Conservation (phyloP, 2,888 invertebrate species). For the Drosophila recens region DNA sequence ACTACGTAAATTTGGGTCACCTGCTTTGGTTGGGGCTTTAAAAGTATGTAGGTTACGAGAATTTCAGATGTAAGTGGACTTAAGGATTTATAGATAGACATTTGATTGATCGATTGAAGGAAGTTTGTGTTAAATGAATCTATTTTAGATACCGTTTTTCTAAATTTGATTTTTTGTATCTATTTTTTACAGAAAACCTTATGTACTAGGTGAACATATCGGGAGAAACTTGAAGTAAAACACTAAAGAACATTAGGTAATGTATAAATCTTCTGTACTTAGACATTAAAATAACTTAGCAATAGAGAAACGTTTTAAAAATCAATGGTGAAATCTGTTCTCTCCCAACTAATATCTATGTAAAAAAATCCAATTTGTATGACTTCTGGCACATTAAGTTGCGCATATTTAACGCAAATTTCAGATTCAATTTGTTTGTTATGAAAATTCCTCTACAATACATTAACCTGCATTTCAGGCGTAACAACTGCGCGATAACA, state of each 20-base stretch:
- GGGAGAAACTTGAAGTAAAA: slow-evolving; percentile 47
- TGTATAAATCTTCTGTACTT: slow-evolving; percentile 1
- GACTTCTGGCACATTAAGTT: slow-evolving; percentile 9
- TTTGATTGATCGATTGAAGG: slow-evolving; percentile 40
- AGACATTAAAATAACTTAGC: not conserved
- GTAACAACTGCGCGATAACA: slow-evolving; percentile 44
- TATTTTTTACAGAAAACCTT: slow-evolving; percentile 54
- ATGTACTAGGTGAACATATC: slow-evolving; percentile 44
- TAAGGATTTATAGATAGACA: slow-evolving; percentile 4
- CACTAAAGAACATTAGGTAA: slow-evolving; percentile 43
- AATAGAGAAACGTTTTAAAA: not conserved
- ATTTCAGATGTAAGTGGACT: slow-evolving; percentile 1
- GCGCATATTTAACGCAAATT: slow-evolving; percentile 26
- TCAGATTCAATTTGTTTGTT: slow-evolving; percentile 18
- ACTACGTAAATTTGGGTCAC: slow-evolving; percentile 37
- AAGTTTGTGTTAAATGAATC: not conserved
- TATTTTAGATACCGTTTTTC: not conserved
- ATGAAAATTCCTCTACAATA: slow-evolving; percentile 58
- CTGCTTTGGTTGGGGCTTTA: slow-evolving; percentile 3
- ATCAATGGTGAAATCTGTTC: not conserved
- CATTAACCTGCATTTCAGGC: slow-evolving; percentile 51
- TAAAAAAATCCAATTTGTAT: not conserved
- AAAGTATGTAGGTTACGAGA: slow-evolving; percentile 10
- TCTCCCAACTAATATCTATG: not conserved
- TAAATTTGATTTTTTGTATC: not conserved